Evolutionary conservation across 2,113 vertebrate genomes (phyloP).

Genomic region (Agelaius tricolor): DNA sequence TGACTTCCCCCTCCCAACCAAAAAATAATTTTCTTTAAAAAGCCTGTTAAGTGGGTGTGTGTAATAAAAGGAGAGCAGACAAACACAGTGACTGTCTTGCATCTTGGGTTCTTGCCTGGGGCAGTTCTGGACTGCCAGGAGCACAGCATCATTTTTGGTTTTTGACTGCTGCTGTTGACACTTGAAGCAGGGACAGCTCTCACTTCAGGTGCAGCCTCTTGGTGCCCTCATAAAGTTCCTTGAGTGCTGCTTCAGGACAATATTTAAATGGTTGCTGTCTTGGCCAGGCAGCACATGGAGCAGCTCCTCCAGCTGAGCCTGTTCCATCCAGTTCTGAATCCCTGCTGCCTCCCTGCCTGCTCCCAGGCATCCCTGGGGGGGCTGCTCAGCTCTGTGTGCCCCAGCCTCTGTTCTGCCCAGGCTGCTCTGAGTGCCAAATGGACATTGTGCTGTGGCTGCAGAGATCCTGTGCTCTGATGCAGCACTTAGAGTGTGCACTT

Average conservation of each 20-base stretch:
- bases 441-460: background rate
- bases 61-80: background rate
- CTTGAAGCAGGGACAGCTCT: background rate
- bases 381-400: background rate
- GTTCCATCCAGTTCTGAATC: background rate
- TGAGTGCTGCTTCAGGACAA: background rate
- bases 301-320: background rate
- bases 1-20: background rate
- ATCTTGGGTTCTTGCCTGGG: background rate
- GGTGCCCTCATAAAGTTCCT: fast-evolving
- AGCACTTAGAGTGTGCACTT: background rate
- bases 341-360: background rate
- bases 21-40: background rate
- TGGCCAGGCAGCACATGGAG: background rate
- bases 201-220: background rate
- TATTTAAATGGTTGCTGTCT: background rate
- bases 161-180: background rate
- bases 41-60: background rate
- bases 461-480: background rate
- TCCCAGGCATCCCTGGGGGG: background rate
- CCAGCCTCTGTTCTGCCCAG: background rate
- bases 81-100: background rate
- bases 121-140: background rate
- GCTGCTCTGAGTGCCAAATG: background rate
- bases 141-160: fast-evolving